A percentile compares a stretch with the other conserved stretches of the same genome.
Conservation (phyloP, 2,797 vertebrate genomes). For the Otus scops region DNA sequence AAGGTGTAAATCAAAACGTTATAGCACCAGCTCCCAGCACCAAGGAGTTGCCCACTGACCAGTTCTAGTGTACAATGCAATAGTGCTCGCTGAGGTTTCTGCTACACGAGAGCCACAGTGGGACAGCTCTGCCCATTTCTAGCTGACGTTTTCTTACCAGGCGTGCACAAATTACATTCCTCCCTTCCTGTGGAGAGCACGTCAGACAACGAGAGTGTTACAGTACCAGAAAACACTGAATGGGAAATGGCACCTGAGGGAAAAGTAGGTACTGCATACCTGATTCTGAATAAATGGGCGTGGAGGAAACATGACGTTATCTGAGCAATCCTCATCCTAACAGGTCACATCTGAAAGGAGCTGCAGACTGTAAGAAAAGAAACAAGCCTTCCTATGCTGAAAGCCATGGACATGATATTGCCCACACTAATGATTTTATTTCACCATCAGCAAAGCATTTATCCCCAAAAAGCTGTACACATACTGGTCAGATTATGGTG, state of each 20-base stretch:
- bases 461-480: constrained; percentile 53
- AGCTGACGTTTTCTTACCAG: neutral
- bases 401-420: neutral
- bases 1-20: constrained; percentile 39
- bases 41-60: constrained; percentile 47
- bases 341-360: neutral
- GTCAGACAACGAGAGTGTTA: neutral
- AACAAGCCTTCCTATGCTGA: neutral
- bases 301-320: neutral
- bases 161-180: neutral
- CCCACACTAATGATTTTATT: constrained; percentile 18
- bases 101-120: neutral
- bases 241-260: constrained; percentile 9
- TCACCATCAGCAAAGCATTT: constrained; percentile 48
- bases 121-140: neutral
- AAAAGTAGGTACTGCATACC: constrained; percentile 19
- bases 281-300: neutral
- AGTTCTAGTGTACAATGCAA: constrained; percentile 47
- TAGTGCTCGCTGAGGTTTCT: constrained; percentile 54
- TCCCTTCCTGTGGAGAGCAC: neutral
- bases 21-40: constrained; percentile 73
- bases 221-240: neutral
- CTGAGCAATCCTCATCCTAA: neutral
- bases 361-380: neutral
- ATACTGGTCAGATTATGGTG: constrained; percentile 16